Evolutionary conservation across 2,888 invertebrate genomes (phyloP).

Genomic region (Euplexia lucipara): DNA sequence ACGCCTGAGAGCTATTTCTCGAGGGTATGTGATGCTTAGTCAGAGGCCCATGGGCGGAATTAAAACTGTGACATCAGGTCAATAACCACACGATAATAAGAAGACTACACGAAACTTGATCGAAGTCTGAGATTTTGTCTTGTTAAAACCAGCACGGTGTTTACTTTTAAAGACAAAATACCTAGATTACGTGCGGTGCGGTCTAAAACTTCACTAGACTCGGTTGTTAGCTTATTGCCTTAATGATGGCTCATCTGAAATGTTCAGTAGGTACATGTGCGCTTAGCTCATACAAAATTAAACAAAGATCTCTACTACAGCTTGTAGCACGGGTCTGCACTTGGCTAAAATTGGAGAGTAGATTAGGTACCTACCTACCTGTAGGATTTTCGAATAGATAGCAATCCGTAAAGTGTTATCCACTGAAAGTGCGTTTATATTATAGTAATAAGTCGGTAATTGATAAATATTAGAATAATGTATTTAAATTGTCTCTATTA

Average conservation of each 20-base stretch:
- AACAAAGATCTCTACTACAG: background rate
- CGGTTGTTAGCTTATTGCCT: background rate
- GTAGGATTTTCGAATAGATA: background rate
- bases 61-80: no score
- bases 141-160: background rate
- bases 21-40: no score
- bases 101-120: no score
- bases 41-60: no score
- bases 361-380: background rate
- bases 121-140: no score
- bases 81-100: no score
- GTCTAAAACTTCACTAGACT: background rate
- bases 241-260: background rate
- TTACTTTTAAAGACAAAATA: background rate
- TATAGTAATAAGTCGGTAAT: background rate
- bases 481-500: background rate
- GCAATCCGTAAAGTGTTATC: background rate
- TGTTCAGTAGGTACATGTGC: background rate
- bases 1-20: no score
- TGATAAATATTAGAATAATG: constrained; percentile 6
- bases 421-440: constrained; percentile 3
- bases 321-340: background rate
- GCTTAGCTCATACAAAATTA: background rate
- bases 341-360: background rate
- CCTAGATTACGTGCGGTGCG: background rate